phyloP scores from a whole-genome alignment of 2,888 invertebrate species.

The Amphipoea lucens region DNA sequence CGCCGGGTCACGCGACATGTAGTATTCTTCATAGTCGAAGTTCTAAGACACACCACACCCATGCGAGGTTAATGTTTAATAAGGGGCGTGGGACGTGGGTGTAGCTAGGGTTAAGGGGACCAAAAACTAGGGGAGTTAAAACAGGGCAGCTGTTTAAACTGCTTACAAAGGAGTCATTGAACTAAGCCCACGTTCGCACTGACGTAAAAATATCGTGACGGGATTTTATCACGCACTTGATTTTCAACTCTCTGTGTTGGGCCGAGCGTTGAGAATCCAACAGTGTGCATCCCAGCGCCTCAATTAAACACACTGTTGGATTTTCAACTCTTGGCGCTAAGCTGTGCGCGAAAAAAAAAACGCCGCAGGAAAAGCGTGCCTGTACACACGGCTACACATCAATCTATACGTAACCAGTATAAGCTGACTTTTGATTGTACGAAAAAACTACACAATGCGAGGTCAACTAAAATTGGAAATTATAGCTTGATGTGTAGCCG shows the following conservation, averaged over 20 bases:
- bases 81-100: constrained; percentile 25
- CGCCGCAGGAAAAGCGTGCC: not conserved
- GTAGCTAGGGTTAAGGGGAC: constrained; percentile 28
- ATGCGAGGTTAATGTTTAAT: constrained; percentile 75
- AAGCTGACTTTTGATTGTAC: too few relatives aligned
- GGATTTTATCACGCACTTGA: not conserved
- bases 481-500: too few relatives aligned
- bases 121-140: not conserved
- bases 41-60: constrained; percentile 91
- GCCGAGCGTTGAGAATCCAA: not conserved
- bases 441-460: too few relatives aligned
- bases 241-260: not conserved
- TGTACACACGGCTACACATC: too few relatives aligned
- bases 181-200: not conserved
- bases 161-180: not conserved
- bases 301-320: not conserved
- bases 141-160: not conserved
- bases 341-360: not conserved
- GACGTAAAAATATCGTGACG: not conserved
- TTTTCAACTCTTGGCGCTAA: not conserved
- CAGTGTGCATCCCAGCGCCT: not conserved
- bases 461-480: too few relatives aligned
- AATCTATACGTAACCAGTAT: too few relatives aligned
- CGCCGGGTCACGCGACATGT: constrained; percentile 98
- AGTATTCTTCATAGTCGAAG: constrained; percentile 98